Conservation (phyloP, 2,797 vertebrate species). For the Octomys mimax region DNA sequence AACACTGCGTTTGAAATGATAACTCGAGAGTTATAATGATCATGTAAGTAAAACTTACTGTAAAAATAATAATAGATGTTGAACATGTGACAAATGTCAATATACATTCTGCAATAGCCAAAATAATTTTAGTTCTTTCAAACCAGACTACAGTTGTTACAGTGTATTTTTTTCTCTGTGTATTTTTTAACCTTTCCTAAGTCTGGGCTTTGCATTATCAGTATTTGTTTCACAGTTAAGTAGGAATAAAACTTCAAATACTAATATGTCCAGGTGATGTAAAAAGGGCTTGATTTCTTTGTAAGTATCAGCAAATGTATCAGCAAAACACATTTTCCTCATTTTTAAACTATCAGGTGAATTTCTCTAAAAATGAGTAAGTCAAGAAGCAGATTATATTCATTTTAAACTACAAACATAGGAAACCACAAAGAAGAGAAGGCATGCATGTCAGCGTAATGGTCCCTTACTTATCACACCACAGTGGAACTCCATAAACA, state of each 20-base stretch:
- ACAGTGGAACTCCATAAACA: conserved; percentile 51
- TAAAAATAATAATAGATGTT: conserved; percentile 49
- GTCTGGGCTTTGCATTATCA: conserved; percentile 55
- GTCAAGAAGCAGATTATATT: conserved; percentile 57
- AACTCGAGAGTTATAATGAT: conserved; percentile 64
- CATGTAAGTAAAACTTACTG: conserved; percentile 63
- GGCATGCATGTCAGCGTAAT: conserved; percentile 1
- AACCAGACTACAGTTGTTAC: background rate
- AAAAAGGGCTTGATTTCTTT: conserved; percentile 68
- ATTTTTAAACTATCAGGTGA: conserved; percentile 52
- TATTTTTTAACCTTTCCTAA: conserved; percentile 55
- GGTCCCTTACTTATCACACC: conserved; percentile 61
- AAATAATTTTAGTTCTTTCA: conserved; percentile 50
- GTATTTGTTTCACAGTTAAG: conserved; percentile 65
- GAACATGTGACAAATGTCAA: conserved; percentile 28
- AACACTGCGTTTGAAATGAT: conserved; percentile 20
- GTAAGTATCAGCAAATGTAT: conserved; percentile 61
- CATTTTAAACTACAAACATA: conserved; percentile 61
- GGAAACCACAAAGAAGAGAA: conserved; percentile 48
- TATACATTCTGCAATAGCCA: background rate
- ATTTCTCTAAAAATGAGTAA: conserved; percentile 69
- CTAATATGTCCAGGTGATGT: conserved; percentile 22
- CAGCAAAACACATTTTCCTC: conserved; percentile 56
- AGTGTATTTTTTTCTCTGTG: background rate
- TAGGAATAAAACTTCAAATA: conserved; percentile 72